Evolutionary conservation across 2,113 vertebrate species (phyloP).

Genomic region (Chlamydotis undulata): DNA sequence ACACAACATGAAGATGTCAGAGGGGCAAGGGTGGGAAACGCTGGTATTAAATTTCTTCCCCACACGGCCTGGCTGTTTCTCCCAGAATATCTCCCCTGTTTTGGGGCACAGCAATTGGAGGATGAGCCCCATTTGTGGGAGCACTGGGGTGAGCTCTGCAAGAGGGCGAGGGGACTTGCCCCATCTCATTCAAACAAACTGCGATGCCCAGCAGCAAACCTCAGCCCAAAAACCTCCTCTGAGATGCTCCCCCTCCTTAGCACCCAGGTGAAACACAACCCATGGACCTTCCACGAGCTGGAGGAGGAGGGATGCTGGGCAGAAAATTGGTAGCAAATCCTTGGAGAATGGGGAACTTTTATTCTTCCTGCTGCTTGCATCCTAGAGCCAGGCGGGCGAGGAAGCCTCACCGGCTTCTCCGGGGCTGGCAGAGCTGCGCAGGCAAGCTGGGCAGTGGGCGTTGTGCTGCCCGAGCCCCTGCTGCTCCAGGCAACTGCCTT

Average conservation of each 20-base stretch:
- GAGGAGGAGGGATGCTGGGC: background rate
- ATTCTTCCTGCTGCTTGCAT: background rate
- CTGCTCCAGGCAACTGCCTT: conserved; percentile 33
- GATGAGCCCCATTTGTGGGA: background rate
- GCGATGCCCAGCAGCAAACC: background rate
- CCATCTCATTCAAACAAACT: background rate
- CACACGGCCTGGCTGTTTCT: background rate
- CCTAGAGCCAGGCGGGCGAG: fast-evolving
- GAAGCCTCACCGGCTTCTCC: background rate
- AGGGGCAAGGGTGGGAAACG: background rate
- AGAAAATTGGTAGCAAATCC: background rate
- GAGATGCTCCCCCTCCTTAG: background rate
- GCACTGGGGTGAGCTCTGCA: background rate
- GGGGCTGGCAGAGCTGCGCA: background rate
- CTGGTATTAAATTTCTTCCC: background rate
- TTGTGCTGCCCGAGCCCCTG: background rate
- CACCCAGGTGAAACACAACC: background rate
- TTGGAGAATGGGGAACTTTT: background rate
- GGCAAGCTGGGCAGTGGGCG: background rate
- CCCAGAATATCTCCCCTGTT: background rate
- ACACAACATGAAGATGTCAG: background rate
- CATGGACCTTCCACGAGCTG: fast-evolving
- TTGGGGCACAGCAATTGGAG: background rate
- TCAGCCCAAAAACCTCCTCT: background rate
- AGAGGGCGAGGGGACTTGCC: too few relatives aligned